Base-by-base conservation (phyloP, 2,888 invertebrate genomes). In the Carcina quercana region DNA sequence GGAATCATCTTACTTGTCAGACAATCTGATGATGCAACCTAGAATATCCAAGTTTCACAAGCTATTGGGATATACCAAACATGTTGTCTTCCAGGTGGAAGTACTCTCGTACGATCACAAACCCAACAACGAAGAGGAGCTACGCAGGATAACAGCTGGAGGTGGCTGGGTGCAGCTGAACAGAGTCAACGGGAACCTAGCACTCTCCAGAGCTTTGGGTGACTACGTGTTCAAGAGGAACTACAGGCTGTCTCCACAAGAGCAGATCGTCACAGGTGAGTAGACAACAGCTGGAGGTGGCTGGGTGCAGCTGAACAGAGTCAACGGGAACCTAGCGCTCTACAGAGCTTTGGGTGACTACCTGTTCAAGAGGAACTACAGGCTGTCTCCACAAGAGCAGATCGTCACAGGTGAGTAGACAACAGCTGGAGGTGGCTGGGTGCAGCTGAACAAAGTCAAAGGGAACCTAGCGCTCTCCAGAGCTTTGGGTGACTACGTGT, bases 361-460 rank as follows among this genome's bases (percentile, higher is more conserved):
- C 73, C 91, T 94, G 37, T 99, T 97, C 78, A 99, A 99, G 76
- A 88, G 91, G 48, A 98, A 98, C 75, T 89, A 91, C 32, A 87
- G 89, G 36, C 92, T 95, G 66, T 86, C 89, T 35, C 88, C 97
- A 3, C 93, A 96, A 70, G 95, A 98, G 67, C 99, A 99, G 86
- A 96, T 98, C 53, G 98, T 99, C 28, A 97, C 97, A 64, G 97
- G 97, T 97, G 15, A 12, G 94, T 95, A 1, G 98, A 97, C 19
- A 98, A 98, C 3, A n/a, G n/a, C n/a, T n/a, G n/a, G n/a, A n/a
- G n/a, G n/a, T n/a, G 98, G 98, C 30, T 98, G 94, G 92, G 98
- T 99, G 1, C 96, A 98, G 69, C n/a, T n/a, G n/a, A n/a, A n/a
- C 92, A 86, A 98, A 48, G 98, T 99, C n/a, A 98, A 99, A 74